Evolutionary conservation across 2,113 vertebrate species (phyloP).

Genomic region (Eolophus roseicapilla): DNA sequence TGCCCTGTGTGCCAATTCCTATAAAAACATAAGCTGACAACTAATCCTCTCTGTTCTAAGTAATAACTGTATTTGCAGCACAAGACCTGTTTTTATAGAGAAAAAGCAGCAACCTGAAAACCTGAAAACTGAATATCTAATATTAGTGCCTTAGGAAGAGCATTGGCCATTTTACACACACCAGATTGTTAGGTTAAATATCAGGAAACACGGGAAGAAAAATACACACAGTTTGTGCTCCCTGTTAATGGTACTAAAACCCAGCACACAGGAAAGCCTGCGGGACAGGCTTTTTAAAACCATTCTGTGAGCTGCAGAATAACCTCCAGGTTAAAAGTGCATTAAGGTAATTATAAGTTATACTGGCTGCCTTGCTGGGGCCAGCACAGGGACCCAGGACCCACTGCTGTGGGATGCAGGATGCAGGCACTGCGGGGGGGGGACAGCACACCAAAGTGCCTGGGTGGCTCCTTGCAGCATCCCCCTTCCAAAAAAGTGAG

Average conservation of each 20-base stretch:
- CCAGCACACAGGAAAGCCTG: not conserved
- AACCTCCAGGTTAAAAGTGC: slow-evolving; percentile 8
- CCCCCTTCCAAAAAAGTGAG: not conserved
- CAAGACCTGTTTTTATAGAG: not conserved
- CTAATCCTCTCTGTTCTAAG: not conserved
- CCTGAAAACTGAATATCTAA: not conserved
- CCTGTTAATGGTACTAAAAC: not conserved
- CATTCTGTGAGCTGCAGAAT: not conserved
- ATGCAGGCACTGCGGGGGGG: not conserved
- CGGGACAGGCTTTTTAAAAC: not conserved
- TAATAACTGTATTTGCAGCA: not conserved
- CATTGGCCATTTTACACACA: not conserved
- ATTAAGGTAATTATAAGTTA: not conserved
- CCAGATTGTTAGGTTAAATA: not conserved
- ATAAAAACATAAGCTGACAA: not conserved
- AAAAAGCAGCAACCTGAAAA: not conserved
- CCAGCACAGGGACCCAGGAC: not conserved
- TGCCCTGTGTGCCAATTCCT: not conserved
- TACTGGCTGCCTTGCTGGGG: not conserved
- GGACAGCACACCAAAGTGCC: not conserved
- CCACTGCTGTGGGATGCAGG: not conserved
- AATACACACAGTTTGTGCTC: not conserved
- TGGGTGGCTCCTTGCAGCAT: not conserved
- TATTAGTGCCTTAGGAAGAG: not conserved
- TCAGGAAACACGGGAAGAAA: not conserved